Conservation (phyloP, 1,140 invertebrate species). For the Neodiprion pinetum region DNA sequence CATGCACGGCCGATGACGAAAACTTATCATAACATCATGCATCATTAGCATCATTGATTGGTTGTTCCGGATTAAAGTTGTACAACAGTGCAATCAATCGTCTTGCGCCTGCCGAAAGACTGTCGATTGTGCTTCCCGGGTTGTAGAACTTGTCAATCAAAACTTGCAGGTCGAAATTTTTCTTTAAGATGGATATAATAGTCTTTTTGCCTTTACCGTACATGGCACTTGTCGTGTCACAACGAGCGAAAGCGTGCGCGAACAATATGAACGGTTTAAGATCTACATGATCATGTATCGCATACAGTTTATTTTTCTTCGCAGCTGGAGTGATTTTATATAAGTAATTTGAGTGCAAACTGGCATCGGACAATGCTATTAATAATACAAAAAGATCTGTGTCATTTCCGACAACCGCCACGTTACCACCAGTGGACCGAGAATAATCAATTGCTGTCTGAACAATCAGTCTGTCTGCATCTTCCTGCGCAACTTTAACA, state of each 20-base stretch:
- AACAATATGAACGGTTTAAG: constrained; percentile 15
- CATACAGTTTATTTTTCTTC: background rate
- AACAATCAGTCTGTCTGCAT: constrained; percentile 25
- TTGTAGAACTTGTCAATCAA: background rate
- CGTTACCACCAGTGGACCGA: background rate
- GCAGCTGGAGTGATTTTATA: constrained; percentile 1
- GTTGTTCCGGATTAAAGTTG: background rate
- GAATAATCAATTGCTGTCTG: constrained; percentile 13
- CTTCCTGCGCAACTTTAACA: constrained; percentile 11
- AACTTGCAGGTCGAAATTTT: background rate
- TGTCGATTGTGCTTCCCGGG: background rate
- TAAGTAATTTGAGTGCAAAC: too few relatives aligned
- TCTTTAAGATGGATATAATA: background rate
- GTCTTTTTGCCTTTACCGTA: constrained; percentile 8
- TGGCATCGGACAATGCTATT: background rate
- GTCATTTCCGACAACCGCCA: constrained; percentile 19
- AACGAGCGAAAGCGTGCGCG: constrained; percentile 13
- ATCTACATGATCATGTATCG: background rate
- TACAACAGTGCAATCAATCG: background rate
- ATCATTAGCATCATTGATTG: background rate
- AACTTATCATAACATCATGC: background rate
- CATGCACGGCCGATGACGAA: background rate
- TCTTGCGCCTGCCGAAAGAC: background rate
- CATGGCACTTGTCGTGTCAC: constrained; percentile 15
- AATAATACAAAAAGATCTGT: constrained; percentile 20